Evolutionary conservation across 2,888 invertebrate species (phyloP).

Genomic region (Phymatocera aterrima): DNA sequence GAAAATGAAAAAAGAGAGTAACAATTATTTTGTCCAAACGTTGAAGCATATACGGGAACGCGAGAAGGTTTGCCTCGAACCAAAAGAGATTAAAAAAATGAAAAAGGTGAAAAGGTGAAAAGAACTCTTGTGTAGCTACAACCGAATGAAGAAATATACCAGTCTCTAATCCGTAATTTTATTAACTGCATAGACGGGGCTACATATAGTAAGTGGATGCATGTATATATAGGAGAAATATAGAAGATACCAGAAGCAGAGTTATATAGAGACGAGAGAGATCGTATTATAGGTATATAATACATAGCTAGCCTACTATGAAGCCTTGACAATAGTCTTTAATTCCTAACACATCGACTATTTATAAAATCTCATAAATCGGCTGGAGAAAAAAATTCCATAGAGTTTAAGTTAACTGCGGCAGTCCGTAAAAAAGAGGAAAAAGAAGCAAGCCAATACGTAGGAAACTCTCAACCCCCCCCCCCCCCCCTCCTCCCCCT

Average conservation of each 20-base stretch:
- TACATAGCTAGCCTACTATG: too few species aligned
- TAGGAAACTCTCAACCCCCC: too few species aligned
- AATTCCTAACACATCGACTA: conserved; percentile 62
- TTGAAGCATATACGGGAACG: background rate
- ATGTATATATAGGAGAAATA: background rate
- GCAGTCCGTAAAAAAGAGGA: too few species aligned
- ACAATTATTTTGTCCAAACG: background rate
- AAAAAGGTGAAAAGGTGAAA: background rate
- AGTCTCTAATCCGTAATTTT: conserved; percentile 42
- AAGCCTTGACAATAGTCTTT: conserved; percentile 63
- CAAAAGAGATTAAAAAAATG: background rate
- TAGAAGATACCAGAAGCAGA: conserved; percentile 35
- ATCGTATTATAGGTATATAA: too few species aligned
- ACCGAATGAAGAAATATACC: conserved; percentile 42
- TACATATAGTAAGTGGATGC: too few species aligned
- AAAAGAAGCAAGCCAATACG: background rate
- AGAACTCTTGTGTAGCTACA: conserved; percentile 4
- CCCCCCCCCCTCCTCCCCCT: too few species aligned
- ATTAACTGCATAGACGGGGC: too few species aligned
- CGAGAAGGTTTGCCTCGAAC: background rate
- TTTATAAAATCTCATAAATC: conserved; percentile 66
- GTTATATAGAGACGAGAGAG: background rate
- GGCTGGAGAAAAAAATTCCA: conserved; percentile 56
- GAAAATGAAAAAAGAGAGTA: background rate
- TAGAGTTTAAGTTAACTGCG: conserved; percentile 1